Evolutionary conservation across 2,888 invertebrate genomes (phyloP), one percentile per base, ranked within the genome.

Genomic region (Phalangium opilio): DNA sequence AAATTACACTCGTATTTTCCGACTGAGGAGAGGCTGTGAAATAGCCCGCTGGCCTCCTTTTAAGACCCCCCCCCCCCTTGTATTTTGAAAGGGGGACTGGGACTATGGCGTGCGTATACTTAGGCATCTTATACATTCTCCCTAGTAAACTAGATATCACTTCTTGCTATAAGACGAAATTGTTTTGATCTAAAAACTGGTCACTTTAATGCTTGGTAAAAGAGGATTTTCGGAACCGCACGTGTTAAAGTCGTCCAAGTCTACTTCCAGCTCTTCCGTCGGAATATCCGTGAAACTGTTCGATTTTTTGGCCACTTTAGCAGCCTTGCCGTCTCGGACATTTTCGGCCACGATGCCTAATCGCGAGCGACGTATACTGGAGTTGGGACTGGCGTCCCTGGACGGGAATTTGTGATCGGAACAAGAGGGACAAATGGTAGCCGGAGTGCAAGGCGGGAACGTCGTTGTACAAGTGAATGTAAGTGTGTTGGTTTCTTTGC

Each of bases 141-240:
- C n/a, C n/a, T n/a, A n/a, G n/a, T n/a, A n/a, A n/a, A n/a, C n/a
- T n/a, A n/a, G n/a, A n/a, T n/a, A n/a, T n/a, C n/a, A n/a, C n/a
- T n/a, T n/a, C n/a, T n/a, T n/a, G n/a, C n/a, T n/a, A n/a, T n/a
- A n/a, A n/a, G n/a, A n/a, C n/a, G n/a, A n/a, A 27, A 27, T 27
- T 27, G 8, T 27, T 27, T 8, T 27, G 8, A 27, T 10, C 38
- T 34, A 55, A 43, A 55, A 55, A 17, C 52, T 52, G 17, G 53
- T 54, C 18, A 54, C 51, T 19, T 52, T 36, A 18, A 54, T 55
- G 18, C 53, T 52, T 3, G 55, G 55, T 5, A 54, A 47, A 7
- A 45, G 21, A n/a, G 45, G 50, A 43, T 43, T 46, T 14, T 48
- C 43, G n/a, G 27, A 19, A 1, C 27, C 39, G 17, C 35, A 40